Conservation (phyloP, 2,797 vertebrate species). For the Myripristis jacobus region DNA sequence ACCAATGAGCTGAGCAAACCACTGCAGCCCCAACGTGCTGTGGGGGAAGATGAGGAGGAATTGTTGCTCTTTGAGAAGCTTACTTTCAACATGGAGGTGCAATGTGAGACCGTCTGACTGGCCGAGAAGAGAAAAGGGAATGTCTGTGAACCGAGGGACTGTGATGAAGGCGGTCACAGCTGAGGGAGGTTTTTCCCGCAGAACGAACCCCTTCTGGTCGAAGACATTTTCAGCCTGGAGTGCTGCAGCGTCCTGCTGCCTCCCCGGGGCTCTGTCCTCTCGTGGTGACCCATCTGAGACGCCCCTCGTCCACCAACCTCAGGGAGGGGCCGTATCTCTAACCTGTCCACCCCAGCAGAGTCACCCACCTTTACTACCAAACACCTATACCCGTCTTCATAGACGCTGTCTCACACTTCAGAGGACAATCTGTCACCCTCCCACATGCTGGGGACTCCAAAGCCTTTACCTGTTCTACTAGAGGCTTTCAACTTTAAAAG, state of each 20-base stretch:
- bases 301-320: slow-evolving; percentile 31
- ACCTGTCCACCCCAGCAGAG: slow-evolving; percentile 57
- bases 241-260: slow-evolving; percentile 67
- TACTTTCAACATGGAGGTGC: slow-evolving; percentile 41
- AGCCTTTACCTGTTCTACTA: slow-evolving; percentile 76
- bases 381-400: slow-evolving; percentile 64
- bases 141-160: slow-evolving; percentile 1
- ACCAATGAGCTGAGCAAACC: slow-evolving; percentile 48
- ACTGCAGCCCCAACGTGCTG: slow-evolving; percentile 47
- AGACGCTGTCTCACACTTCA: slow-evolving; percentile 67
- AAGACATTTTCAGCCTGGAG: slow-evolving; percentile 60
- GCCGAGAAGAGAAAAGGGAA: slow-evolving; percentile 4
- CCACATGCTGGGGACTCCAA: slow-evolving; percentile 68
- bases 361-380: slow-evolving; percentile 60
- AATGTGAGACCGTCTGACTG: slow-evolving; percentile 47
- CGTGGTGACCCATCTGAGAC: slow-evolving; percentile 46
- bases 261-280: slow-evolving; percentile 45
- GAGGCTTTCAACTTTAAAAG: slow-evolving; percentile 81
- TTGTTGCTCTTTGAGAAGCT: slow-evolving; percentile 54
- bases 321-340: slow-evolving; percentile 42
- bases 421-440: slow-evolving; percentile 81
- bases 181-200: slow-evolving; percentile 40
- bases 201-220: slow-evolving; percentile 42
- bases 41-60: slow-evolving; percentile 43
- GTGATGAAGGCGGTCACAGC: slow-evolving; percentile 31